Evolutionary conservation across 2,797 vertebrate genomes (phyloP), one percentile per base, ranked within the genome.

Genomic region (Phylloscopus collybita): DNA sequence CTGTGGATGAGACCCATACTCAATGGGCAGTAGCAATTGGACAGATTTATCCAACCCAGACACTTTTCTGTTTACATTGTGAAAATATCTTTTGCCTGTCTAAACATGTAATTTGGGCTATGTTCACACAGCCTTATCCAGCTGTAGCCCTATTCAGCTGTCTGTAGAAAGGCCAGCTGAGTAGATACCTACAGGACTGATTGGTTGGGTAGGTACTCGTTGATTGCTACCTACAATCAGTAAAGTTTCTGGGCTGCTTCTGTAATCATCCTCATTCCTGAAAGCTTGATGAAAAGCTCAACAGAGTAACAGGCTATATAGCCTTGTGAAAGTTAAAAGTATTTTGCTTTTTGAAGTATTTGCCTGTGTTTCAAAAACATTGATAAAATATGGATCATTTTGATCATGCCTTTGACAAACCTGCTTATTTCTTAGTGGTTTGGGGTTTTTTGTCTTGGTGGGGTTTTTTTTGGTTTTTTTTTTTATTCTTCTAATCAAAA

Each of bases 71-170:
- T 72, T 42, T 74, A 71, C 18, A 19, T 25, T 66, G 29, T 72
- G 23, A 70, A 90, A 81, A n/a, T 92, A 91, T 72, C 9, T 59
- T 80, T 96, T 92, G 51, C 74, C 40, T 92, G 27, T 88, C 50
- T 92, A 88, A 92, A 86, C 16, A 26, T n/a, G 20, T 70, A 17
- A 30, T 72, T 79, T 69, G 67, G 40, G 15, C 44, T 56, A 1
- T 54, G 22, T 70, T 79, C n/a, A 62, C 19, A 36, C 30, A 51
- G 51, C 16, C 60, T 92, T 34, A 34, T 23, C 30, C 62, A 88
- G 40, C 54, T 94, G 56, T 66, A 88, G 47, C 27, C 34, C 34
- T 34, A 34, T 34, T 92, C 49, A 38, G 42, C 53, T 59, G 15
- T 57, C 70, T 83, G 38, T 62, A 53, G 47, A 51, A 81, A 70